Base-by-base conservation (phyloP, 2,888 invertebrate species). In the Agrochola lota region DNA sequence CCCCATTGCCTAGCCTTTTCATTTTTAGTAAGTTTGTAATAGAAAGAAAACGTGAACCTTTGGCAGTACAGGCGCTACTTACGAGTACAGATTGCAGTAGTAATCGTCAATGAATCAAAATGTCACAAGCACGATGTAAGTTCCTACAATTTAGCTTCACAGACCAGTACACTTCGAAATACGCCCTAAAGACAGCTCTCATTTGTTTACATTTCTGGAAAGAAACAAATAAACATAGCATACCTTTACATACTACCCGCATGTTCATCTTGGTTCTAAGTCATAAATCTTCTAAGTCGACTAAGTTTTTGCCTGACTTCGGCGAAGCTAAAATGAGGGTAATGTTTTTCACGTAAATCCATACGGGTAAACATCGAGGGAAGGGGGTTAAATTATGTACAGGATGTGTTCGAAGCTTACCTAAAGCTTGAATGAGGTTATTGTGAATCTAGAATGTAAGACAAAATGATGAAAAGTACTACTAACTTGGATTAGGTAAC, bases 251-350 rank as follows among this genome's bases (percentile, higher is more conserved):
- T 43, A 83, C 43, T 63, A 40, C 35, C 71, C 63, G 43, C 71
- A 66, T 84, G 59, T 86, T 78, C 77, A 84, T 86, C 76, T 86
- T 75, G 74, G 40, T 72, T 74, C 64, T 49, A 81, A 86, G 86
- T 86, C 87, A 81, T 87, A 87, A 87, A 87, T 87, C 87, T 87
- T 81, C 71, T 70, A 59, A 73, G 79, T 84, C 84, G 69, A 84
- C 84, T 80, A 46, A 80, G 81, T 86, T 86, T 87, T 87, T 88
- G 86, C 84, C 62, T 78, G 88, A 86, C 88, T 87, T 87, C 70
- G 66, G 40, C 57, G 77, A 79, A 88, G 84, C 81, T 78, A 86
- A 73, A 78, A 84, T 72, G 84, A 74, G 77, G 77, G 86, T 78
- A 79, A 78, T 81, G 86, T 86, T 86, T 87, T 88, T 81, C 74